Percentiles rank a stretch among this genome's conserved stretches.
Evolutionary conservation across 1,140 invertebrate species (phyloP).

Genomic region (Zaprionus camerounensis): DNA sequence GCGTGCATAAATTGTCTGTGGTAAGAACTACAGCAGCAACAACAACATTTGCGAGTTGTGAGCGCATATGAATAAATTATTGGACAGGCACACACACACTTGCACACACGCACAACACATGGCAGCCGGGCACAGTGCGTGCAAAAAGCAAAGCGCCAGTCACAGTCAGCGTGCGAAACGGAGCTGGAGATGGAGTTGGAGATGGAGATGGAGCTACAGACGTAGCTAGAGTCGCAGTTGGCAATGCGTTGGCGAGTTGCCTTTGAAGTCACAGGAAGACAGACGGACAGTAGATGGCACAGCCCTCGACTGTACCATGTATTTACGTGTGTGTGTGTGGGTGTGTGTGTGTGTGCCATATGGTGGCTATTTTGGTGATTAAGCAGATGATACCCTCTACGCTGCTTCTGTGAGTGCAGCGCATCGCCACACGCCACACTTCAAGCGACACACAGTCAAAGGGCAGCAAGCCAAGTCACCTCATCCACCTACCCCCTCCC

Average conservation of each 20-base stretch:
- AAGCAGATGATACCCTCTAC: constrained; percentile 74
- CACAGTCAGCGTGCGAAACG: constrained; percentile 15
- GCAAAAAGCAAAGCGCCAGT: constrained; percentile 68
- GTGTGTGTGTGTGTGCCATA: constrained; percentile 62
- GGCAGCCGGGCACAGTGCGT: constrained; percentile 52
- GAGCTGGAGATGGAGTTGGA: neutral
- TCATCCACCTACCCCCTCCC: constrained; percentile 25
- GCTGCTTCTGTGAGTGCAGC: constrained; percentile 14
- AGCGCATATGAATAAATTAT: constrained; percentile 84
- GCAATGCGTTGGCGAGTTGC: constrained; percentile 32
- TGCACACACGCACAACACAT: constrained; percentile 35
- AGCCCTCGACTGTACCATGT: constrained; percentile 26
- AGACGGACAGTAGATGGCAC: constrained; percentile 10
- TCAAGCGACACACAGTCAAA: constrained; percentile 46
- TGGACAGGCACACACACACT: constrained; percentile 43
- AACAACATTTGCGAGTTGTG: constrained; percentile 77
- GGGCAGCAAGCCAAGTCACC: constrained; percentile 62
- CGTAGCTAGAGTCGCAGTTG: constrained; percentile 31
- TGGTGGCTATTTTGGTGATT: constrained; percentile 83
- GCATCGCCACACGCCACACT: constrained; percentile 30
- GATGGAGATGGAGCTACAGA: neutral
- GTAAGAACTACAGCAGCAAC: constrained; percentile 50
- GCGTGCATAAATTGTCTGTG: constrained; percentile 83
- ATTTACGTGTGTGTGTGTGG: neutral
- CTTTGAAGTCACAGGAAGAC: constrained; percentile 21